These are phyloP conservation scores for Cydia strobilella DNA, from an alignment of 1,140 invertebrate species.

Conservation along the genomic window DNA sequence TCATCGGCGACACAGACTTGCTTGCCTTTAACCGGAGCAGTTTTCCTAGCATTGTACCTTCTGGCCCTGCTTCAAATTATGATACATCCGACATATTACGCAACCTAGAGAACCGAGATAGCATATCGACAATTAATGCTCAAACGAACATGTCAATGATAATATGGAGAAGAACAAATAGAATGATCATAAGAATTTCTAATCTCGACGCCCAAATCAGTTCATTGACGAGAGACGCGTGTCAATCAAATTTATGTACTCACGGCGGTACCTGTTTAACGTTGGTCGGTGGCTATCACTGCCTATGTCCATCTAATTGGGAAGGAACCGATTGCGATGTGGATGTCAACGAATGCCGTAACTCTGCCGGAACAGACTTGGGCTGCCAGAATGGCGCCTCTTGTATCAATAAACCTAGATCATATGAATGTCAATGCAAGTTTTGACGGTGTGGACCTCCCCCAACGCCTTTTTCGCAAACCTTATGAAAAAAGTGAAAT, in stretches of 20 bases:
- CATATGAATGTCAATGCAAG: slow-evolving; percentile 89
- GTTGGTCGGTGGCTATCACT: slow-evolving; percentile 86
- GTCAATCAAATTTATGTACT: slow-evolving; percentile 87
- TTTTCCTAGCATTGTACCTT: slow-evolving; percentile 19
- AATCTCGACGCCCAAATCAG: slow-evolving; percentile 68
- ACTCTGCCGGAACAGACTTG: slow-evolving; percentile 90
- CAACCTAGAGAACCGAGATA: slow-evolving; percentile 69
- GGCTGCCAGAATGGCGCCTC: slow-evolving; percentile 96
- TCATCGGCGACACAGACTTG: slow-evolving; percentile 82
- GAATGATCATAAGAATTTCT: slow-evolving; percentile 59
- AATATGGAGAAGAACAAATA: slow-evolving; percentile 54
- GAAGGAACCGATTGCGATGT: slow-evolving; percentile 88
- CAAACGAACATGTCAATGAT: slow-evolving; percentile 49
- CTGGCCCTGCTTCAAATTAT: slow-evolving; percentile 27
- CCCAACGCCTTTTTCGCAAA: too few relatives aligned
- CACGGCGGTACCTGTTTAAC: slow-evolving; percentile 93
- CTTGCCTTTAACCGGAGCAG: slow-evolving; percentile 59
- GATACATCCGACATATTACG: slow-evolving; percentile 50
- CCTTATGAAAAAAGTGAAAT: too few relatives aligned
- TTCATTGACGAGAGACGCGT: slow-evolving; percentile 81
- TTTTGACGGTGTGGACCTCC: slow-evolving; percentile 83
- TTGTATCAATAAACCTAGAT: slow-evolving; percentile 89
- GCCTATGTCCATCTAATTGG: slow-evolving; percentile 88
- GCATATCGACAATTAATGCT: slow-evolving; percentile 47
- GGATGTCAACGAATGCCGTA: slow-evolving; percentile 94